Conservation (phyloP, 2,888 invertebrate species). For the Prosapia bicincta region DNA sequence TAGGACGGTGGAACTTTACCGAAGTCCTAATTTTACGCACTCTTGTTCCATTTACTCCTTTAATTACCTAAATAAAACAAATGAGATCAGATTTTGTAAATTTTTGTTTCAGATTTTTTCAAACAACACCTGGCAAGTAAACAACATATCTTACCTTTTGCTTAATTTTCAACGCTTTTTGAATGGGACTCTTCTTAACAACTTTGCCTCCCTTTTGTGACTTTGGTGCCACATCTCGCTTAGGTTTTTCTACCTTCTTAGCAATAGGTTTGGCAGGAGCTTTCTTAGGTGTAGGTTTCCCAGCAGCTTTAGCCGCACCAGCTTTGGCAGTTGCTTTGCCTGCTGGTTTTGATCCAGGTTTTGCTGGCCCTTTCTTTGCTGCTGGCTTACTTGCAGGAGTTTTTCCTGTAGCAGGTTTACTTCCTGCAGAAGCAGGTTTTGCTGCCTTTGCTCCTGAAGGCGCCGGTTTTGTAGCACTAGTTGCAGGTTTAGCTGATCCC, state of each 20-base stretch:
- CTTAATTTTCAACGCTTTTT: slow-evolving; percentile 80
- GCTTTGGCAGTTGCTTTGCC: slow-evolving; percentile 47
- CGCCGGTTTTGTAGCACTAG: slow-evolving; percentile 30
- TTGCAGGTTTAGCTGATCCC: slow-evolving; percentile 37
- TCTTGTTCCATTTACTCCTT: slow-evolving; percentile 86
- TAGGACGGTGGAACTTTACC: slow-evolving; percentile 94
- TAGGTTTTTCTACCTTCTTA: slow-evolving; percentile 53
- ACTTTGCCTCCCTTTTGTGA: slow-evolving; percentile 53
- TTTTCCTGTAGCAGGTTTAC: not conserved
- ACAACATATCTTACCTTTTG: slow-evolving; percentile 61
- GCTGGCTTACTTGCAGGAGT: slow-evolving; percentile 34
- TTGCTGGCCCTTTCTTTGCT: slow-evolving; percentile 40
- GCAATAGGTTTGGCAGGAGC: slow-evolving; percentile 42
- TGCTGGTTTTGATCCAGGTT: slow-evolving; percentile 37
- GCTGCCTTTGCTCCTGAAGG: slow-evolving; percentile 44
- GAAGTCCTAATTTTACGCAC: slow-evolving; percentile 89
- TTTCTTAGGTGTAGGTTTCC: slow-evolving; percentile 49
- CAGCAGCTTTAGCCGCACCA: slow-evolving; percentile 41
- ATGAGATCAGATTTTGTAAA: slow-evolving; percentile 14
- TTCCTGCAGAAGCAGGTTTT: slow-evolving; percentile 43
- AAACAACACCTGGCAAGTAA: too few relatives aligned
- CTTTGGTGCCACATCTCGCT: slow-evolving; percentile 54
- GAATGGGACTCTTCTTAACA: slow-evolving; percentile 53
- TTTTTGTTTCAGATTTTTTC: slow-evolving; percentile 9
- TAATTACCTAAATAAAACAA: slow-evolving; percentile 64